phyloP scores from a whole-genome alignment of 2,888 invertebrate genomes.

The Campopleginae sp. region DNA sequence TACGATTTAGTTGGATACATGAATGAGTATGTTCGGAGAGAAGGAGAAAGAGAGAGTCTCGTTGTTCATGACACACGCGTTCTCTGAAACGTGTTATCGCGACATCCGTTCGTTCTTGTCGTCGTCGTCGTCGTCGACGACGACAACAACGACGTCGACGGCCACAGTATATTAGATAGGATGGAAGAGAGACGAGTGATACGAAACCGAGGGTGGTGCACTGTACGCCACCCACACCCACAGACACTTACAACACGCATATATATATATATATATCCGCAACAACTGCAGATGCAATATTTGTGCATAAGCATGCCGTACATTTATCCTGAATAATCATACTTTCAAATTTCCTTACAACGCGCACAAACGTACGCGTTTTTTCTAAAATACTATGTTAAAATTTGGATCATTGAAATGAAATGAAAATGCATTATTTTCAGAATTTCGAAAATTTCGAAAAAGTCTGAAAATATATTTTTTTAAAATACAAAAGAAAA shows the following conservation, averaged over 20 bases:
- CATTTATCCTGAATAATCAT: not conserved
- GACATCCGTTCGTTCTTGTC: conserved; percentile 76
- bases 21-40: conserved; percentile 35
- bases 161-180: conserved; percentile 74
- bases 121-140: conserved; percentile 46
- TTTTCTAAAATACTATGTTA: not conserved
- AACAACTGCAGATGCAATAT: conserved; percentile 9
- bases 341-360: not conserved
- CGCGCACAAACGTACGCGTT: not conserved
- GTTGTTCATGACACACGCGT: conserved; percentile 72
- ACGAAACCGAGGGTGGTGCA: conserved; percentile 67
- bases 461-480: too few species aligned
- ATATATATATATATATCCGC: not conserved
- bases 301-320: not conserved
- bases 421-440: not conserved
- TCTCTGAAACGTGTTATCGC: conserved; percentile 75
- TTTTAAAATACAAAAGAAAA: too few species aligned
- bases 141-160: conserved; percentile 47
- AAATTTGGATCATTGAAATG: not conserved
- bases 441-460: too few species aligned
- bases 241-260: conserved; percentile 1
- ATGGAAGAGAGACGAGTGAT: conserved; percentile 66
- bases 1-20: conserved; percentile 21
- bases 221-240: conserved; percentile 16
- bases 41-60: conserved; percentile 56